phyloP scores from a whole-genome alignment of 2,113 vertebrate genomes.

The Pontoporia blainvillei region DNA sequence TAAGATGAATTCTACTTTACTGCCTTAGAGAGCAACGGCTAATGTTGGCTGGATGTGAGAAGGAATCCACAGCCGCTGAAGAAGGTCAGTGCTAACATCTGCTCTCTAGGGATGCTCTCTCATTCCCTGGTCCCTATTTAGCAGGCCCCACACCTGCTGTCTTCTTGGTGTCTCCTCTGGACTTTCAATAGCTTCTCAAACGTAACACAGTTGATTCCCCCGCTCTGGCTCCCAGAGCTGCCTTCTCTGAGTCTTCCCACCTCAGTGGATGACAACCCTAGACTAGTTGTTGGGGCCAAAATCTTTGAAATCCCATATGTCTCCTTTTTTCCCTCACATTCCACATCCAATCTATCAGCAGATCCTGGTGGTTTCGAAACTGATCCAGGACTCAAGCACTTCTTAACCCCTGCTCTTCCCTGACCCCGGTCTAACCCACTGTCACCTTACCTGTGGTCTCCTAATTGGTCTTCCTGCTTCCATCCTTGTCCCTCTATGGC shows the following conservation, averaged over 20 bases:
- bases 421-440: background rate
- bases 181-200: background rate
- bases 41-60: too few relatives aligned
- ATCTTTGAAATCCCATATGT: background rate
- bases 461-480: background rate
- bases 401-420: background rate
- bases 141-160: fast-evolving
- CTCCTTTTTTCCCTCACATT: too few relatives aligned
- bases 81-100: background rate
- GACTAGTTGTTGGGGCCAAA: background rate
- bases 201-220: background rate
- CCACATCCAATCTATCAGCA: background rate
- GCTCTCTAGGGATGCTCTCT: background rate
- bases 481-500: background rate
- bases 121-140: background rate
- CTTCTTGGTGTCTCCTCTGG: background rate
- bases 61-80: background rate
- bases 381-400: background rate
- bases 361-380: background rate
- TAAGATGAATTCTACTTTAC: background rate
- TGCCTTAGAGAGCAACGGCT: background rate
- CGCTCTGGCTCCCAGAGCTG: background rate
- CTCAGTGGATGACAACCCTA: background rate
- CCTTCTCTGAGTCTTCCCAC: background rate
- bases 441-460: background rate